These are phyloP conservation scores for Papilio protenor DNA, from an alignment of 2,888 invertebrate genomes.

Conservation along the genomic window DNA sequence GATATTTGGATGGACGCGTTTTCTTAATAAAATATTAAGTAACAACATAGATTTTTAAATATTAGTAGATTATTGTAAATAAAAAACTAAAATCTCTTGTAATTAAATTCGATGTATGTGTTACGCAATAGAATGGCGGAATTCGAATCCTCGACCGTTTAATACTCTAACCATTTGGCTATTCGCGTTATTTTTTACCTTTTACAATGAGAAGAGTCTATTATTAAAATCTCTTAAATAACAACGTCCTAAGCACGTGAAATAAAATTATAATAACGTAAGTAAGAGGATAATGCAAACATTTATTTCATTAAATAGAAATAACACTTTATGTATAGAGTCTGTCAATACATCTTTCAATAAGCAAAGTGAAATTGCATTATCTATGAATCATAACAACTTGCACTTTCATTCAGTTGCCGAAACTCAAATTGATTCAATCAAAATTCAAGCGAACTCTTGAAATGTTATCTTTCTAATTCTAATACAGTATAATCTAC, in stretches of 20 bases:
- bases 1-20: background rate
- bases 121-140: no score
- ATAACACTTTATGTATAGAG: background rate
- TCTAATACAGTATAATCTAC: background rate
- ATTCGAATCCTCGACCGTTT: no score
- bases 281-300: background rate
- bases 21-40: background rate
- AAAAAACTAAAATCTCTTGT: no score
- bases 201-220: no score
- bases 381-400: conserved; percentile 3
- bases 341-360: background rate
- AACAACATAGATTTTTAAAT: no score
- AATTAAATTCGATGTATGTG: no score
- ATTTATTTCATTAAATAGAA: background rate
- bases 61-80: no score
- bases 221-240: no score
- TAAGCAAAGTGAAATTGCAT: conserved; percentile 14
- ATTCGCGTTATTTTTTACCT: no score
- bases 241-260: no score
- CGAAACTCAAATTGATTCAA: background rate
- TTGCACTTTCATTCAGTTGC: conserved; percentile 14
- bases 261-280: background rate
- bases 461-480: background rate
- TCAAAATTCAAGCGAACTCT: background rate
- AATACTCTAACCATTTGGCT: no score